Conservation (phyloP, 2,797 vertebrate species). For the Hoplostethus mediterraneus region DNA sequence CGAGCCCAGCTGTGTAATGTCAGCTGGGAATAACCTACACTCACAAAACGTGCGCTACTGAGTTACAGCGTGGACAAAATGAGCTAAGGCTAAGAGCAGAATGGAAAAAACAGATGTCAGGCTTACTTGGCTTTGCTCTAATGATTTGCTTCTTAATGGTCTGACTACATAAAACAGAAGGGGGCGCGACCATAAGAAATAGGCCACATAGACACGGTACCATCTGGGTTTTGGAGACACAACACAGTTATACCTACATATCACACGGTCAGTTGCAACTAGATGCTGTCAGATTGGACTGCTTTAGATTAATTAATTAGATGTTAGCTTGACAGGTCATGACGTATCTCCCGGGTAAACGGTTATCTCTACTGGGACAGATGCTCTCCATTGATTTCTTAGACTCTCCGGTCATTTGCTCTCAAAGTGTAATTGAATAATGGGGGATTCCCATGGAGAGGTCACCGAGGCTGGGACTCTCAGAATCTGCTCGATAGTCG, state of each 20-base stretch:
- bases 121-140: constrained; percentile 65
- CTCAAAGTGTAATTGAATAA: constrained; percentile 62
- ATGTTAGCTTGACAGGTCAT: constrained; percentile 62
- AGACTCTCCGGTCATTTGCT: constrained; percentile 44
- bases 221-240: constrained; percentile 56
- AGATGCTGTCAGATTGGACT: constrained; percentile 47
- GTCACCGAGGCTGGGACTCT: constrained; percentile 47
- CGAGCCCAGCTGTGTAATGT: constrained; percentile 77
- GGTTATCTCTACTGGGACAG: constrained; percentile 75
- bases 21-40: constrained; percentile 74
- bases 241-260: constrained; percentile 24
- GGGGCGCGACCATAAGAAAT: constrained; percentile 50
- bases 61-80: constrained; percentile 65
- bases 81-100: constrained; percentile 66
- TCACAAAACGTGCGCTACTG: constrained; percentile 67
- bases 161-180: constrained; percentile 51
- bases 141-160: constrained; percentile 65
- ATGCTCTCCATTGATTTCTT: constrained; percentile 77
- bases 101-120: constrained; percentile 75
- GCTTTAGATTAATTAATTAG: constrained; percentile 68
- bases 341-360: constrained; percentile 64
- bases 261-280: constrained; percentile 43
- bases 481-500: constrained; percentile 36
- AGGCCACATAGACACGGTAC: constrained; percentile 53
- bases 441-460: constrained; percentile 66